Evolutionary conservation across 2,888 invertebrate species (phyloP).

Genomic region (Xanthorhoe spadicearia): DNA sequence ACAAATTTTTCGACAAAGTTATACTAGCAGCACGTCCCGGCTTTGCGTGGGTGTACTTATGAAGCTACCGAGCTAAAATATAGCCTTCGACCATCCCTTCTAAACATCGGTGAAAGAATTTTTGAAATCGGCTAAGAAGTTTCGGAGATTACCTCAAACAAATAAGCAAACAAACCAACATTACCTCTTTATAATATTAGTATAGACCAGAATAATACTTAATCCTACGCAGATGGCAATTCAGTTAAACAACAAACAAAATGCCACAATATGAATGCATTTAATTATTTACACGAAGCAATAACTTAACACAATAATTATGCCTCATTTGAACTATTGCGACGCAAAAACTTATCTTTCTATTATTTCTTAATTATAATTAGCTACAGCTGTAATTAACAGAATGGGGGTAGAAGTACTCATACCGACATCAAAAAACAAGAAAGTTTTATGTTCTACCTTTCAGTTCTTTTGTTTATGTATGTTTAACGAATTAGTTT

Average conservation of each 20-base stretch:
- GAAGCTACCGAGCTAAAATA: no score
- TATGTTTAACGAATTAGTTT: no score
- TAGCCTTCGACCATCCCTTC: no score
- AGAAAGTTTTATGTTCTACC: background rate
- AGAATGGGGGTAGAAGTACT: background rate
- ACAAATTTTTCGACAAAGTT: no score
- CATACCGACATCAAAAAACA: background rate
- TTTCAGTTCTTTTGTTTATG: background rate
- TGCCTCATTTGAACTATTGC: conserved; percentile 10
- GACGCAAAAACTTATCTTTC: conserved; percentile 26
- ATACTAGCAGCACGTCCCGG: no score
- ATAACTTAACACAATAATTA: conserved; percentile 24
- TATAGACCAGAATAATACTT: background rate
- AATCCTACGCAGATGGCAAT: background rate
- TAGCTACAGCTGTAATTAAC: conserved; percentile 5
- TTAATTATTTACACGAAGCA: conserved; percentile 23
- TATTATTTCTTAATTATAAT: conserved; percentile 19
- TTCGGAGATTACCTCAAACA: no score
- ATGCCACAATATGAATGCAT: conserved; percentile 12
- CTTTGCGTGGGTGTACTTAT: no score
- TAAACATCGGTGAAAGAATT: no score
- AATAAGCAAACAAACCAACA: no score
- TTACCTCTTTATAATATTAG: no score
- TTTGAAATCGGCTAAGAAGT: no score
- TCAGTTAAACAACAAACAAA: conserved; percentile 19